A percentile compares a stretch with the other conserved stretches of the same genome.
These are phyloP conservation scores for Pedionomus torquatus DNA, from an alignment of 2,113 vertebrate species.

Conservation along the genomic window DNA sequence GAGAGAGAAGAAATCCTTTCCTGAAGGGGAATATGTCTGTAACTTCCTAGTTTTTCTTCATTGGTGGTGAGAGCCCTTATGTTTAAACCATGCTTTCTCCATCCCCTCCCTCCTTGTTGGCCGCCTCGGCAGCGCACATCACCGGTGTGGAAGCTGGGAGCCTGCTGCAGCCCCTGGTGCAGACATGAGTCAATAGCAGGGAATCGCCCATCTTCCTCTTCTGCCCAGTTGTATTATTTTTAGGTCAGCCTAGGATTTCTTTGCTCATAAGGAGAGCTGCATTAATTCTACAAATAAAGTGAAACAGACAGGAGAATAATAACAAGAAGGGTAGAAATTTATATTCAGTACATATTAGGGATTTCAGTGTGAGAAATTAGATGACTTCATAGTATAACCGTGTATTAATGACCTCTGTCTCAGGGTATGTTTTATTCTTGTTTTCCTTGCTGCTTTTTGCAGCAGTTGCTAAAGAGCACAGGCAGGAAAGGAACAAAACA, in stretches of 20 bases:
- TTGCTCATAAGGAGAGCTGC: neutral
- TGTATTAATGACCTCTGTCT: neutral
- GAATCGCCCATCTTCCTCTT: neutral
- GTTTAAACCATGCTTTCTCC: neutral
- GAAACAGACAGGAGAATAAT: neutral
- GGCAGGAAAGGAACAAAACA: neutral
- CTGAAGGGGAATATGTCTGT: neutral
- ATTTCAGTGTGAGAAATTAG: neutral
- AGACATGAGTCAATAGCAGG: neutral
- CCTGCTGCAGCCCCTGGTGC: neutral
- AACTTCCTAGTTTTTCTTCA: neutral
- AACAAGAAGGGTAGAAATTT: neutral
- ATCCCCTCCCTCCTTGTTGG: neutral
- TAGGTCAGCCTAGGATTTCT: neutral
- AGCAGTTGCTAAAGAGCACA: neutral
- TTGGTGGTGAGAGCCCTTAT: neutral
- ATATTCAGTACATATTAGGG: fast-evolving
- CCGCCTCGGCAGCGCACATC: neutral
- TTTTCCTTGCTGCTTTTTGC: constrained; percentile 15
- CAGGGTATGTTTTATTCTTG: neutral
- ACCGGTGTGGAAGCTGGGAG: neutral
- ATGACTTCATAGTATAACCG: neutral
- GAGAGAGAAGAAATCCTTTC: constrained; percentile 44
- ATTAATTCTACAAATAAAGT: neutral
- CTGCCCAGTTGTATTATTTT: neutral